A percentile compares a stretch with the other conserved stretches of the same genome.
phyloP scores from a whole-genome alignment of 2,888 invertebrate species.

The Andrena flavipes region DNA sequence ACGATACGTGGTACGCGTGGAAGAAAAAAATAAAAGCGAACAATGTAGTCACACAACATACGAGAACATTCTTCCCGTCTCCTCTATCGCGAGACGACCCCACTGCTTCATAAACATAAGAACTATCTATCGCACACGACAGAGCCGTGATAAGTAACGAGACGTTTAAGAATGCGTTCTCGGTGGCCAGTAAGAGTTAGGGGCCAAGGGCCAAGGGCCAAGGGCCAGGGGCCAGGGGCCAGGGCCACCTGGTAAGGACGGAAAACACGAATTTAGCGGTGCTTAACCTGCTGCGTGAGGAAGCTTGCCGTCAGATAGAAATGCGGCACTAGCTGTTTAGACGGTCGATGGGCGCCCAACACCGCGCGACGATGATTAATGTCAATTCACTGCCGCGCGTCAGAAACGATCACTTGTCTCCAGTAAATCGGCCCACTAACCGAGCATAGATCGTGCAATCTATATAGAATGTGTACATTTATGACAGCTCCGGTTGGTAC shows the following conservation, averaged over 20 bases:
- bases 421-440: constrained; percentile 71
- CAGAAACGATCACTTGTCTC: constrained; percentile 70
- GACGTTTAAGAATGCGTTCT: constrained; percentile 28
- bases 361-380: constrained; percentile 69
- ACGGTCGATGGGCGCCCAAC: constrained; percentile 59
- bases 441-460: constrained; percentile 74
- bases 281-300: constrained; percentile 69
- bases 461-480: constrained; percentile 74
- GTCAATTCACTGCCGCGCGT: constrained; percentile 72
- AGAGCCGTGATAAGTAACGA: not conserved
- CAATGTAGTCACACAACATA: constrained; percentile 24
- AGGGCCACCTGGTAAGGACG: constrained; percentile 59
- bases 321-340: constrained; percentile 66
- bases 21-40: constrained; percentile 5
- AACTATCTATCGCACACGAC: constrained; percentile 11
- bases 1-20: constrained; percentile 16
- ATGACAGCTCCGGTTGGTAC: constrained; percentile 68
- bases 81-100: not conserved
- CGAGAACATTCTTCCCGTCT: constrained; percentile 14
- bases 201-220: constrained; percentile 38
- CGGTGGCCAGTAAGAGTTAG: constrained; percentile 22
- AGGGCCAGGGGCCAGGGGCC: no score
- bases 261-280: constrained; percentile 49
- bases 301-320: constrained; percentile 64
- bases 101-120: constrained; percentile 34